Evolutionary conservation across 1,140 invertebrate genomes (phyloP), one percentile per base, ranked within the genome.

Genomic region (Manduca sexta): DNA sequence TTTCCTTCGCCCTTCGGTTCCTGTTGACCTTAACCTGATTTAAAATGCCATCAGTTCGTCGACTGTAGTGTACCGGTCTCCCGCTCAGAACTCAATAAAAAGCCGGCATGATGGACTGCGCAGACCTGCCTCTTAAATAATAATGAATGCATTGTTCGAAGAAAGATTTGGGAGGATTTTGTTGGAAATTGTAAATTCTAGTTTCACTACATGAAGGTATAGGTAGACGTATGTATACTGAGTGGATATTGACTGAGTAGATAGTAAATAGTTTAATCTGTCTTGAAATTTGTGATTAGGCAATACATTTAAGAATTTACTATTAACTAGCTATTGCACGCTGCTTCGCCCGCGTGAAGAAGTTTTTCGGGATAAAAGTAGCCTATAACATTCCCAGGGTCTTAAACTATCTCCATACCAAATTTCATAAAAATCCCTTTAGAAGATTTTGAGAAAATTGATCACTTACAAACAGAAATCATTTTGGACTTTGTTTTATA

Each of bases 21-120:
- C 38, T 57, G 56, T 51, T 74, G 74, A 82, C 80, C 80, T 80
- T 82, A 82, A 80, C 76, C 73, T 75, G 66, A 75, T 84, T 79
- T 79, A 78, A 84, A 79, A 84, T 82, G 74, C 79, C 69, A 75
- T 74, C 74, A 74, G 59, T 64, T 49, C 37, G 52, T 54, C 53
- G 56, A 56, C 56, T 11, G 11, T 7, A 42, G 30, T 35, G 12
- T 41, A 37, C 18, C 6, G 15, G 29, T 13, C 10, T 3, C 13
- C 18, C 4, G 10, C 45, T n/a, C 13, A 37, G 10, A 10, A n/a
- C 2, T 71, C 73, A 70, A 26, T 26, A 26, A 76, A 78, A 80
- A 79, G 77, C 57, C 59, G 58, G 56, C 68, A 64, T 71, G 76
- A 79, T 71, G 62, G 60, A 74, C 64, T 67, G 55, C 52, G 59